Percentiles rank a stretch among this genome's conserved stretches.
Evolutionary conservation across 2,797 vertebrate species (phyloP).

Genomic region (Phataginus tetradactyla): DNA sequence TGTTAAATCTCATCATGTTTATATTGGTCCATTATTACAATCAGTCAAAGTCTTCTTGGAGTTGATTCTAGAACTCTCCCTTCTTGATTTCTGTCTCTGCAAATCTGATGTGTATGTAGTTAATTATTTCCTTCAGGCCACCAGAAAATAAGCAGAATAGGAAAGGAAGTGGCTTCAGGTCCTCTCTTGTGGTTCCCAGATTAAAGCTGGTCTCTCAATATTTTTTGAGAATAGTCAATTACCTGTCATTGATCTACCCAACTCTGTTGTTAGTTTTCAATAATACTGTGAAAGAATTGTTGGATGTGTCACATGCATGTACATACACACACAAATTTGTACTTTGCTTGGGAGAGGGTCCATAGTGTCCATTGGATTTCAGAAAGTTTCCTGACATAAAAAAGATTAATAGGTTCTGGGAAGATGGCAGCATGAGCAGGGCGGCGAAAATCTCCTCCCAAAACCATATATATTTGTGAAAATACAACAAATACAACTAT

Average conservation of each 20-base stretch:
- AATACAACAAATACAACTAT: too few species aligned
- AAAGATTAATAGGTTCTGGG: not conserved
- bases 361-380: not conserved
- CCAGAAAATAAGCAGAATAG: not conserved
- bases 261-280: not conserved
- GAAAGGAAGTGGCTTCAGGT: not conserved
- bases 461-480: too few species aligned
- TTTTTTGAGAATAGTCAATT: not conserved
- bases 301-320: not conserved
- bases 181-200: not conserved
- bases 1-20: not conserved
- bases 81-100: not conserved
- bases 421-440: too few species aligned
- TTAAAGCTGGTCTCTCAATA: not conserved
- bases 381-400: slow-evolving; percentile 2
- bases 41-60: not conserved
- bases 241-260: not conserved
- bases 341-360: not conserved
- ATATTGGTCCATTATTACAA: not conserved
- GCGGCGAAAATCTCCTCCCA: too few species aligned
- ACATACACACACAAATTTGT: not conserved
- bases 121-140: not conserved
- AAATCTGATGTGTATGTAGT: not conserved
- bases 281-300: not conserved
- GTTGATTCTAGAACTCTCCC: not conserved